phyloP scores from a whole-genome alignment of 1,140 invertebrate species.

The Nylanderia fulva region DNA sequence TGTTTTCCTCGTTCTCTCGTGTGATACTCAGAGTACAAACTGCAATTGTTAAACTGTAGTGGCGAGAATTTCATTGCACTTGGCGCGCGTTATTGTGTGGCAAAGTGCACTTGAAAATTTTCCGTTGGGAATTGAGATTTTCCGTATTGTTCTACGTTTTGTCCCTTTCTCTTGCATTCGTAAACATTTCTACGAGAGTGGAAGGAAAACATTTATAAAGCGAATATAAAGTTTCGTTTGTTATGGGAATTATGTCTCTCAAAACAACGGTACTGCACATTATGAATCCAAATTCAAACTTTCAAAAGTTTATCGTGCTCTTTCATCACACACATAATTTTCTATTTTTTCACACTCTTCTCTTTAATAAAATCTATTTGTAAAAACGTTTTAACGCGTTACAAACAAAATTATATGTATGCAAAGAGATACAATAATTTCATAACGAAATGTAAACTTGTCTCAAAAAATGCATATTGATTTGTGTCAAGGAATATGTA shows the following conservation, averaged over 20 bases:
- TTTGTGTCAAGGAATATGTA: not conserved
- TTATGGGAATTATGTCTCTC: not conserved
- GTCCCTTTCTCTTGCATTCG: slow-evolving; percentile 23
- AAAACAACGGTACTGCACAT: not conserved
- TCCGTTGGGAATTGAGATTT: slow-evolving; percentile 50
- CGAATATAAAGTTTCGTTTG: slow-evolving; percentile 32
- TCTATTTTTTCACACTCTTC: not conserved
- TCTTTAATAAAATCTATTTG: slow-evolving; percentile 1
- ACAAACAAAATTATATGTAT: not conserved
- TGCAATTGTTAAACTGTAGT: slow-evolving; percentile 40
- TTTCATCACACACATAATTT: not conserved
- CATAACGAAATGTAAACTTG: not conserved
- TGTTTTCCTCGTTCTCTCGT: not conserved
- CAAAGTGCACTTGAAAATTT: slow-evolving; percentile 52
- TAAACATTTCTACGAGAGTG: slow-evolving; percentile 12
- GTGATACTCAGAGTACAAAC: slow-evolving; percentile 15
- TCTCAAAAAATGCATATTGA: not conserved
- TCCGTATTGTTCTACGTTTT: slow-evolving; percentile 35
- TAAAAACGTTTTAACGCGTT: not conserved
- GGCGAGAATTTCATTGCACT: slow-evolving; percentile 52
- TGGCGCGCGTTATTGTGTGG: slow-evolving; percentile 52
- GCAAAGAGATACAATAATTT: not conserved
- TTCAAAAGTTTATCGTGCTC: not conserved
- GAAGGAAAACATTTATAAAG: slow-evolving; percentile 52
- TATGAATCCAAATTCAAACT: slow-evolving; percentile 3